These are phyloP conservation scores for Seira sanloemensis DNA, from an alignment of 2,888 invertebrate genomes.

Conservation along the genomic window DNA sequence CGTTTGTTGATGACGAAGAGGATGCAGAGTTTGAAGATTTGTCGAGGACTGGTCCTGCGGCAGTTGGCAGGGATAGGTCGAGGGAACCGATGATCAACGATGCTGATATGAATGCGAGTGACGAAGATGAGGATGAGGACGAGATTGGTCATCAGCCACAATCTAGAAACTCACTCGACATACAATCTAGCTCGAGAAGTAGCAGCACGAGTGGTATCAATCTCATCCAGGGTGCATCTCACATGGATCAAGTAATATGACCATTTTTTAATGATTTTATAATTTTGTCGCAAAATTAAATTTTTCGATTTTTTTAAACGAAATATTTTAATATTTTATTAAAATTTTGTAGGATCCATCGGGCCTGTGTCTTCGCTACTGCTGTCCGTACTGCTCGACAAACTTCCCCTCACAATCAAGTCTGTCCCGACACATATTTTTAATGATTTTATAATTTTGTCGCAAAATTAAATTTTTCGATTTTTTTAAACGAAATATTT, in stretches of 20 bases:
- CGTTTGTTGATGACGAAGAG: constrained; percentile 51
- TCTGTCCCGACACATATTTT: constrained; percentile 72
- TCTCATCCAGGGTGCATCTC: constrained; percentile 57
- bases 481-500: no score
- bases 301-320: constrained; percentile 9
- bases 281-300: no score
- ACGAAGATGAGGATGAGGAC: constrained; percentile 48
- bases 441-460: no score
- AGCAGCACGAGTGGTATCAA: constrained; percentile 60
- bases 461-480: no score
- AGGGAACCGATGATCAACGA: constrained; percentile 53
- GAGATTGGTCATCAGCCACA: constrained; percentile 44
- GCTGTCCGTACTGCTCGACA: constrained; percentile 71
- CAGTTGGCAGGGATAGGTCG: constrained; percentile 4
- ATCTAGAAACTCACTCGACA: constrained; percentile 51
- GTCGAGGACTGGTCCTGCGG: constrained; percentile 21
- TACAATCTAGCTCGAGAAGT: constrained; percentile 50
- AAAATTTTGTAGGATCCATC: constrained; percentile 53
- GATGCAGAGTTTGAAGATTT: constrained; percentile 49
- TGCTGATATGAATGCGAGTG: constrained; percentile 44
- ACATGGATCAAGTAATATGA: constrained; percentile 53
- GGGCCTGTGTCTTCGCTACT: constrained; percentile 69
- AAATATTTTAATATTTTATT: no score
- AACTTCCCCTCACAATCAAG: constrained; percentile 71
- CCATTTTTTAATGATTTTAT: no score